phyloP scores from a whole-genome alignment of 30 jellyfish, hydroid and myxozoan genomes.

The Aurelia sp. region DNA sequence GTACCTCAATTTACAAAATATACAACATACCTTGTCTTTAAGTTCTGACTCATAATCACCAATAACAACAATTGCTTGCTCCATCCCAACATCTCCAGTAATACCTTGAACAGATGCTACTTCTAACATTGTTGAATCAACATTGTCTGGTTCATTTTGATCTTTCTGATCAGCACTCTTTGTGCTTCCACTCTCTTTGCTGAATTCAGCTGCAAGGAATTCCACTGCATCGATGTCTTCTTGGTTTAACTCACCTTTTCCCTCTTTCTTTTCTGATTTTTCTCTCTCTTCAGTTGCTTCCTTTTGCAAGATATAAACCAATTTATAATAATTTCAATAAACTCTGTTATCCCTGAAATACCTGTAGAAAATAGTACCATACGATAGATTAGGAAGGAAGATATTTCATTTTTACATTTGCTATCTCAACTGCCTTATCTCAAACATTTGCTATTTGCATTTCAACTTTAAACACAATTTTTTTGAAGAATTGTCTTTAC shows the following conservation, averaged over 20 bases:
- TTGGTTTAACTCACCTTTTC: slow-evolving; percentile 28
- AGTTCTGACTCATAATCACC: neutral
- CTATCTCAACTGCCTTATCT: no score
- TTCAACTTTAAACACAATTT: no score
- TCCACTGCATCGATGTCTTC: slow-evolving; percentile 66
- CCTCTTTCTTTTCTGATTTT: neutral
- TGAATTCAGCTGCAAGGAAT: slow-evolving; percentile 58
- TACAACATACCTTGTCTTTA: neutral
- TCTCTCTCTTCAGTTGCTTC: neutral
- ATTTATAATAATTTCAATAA: neutral
- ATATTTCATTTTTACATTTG: no score
- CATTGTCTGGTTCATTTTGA: slow-evolving; percentile 20
- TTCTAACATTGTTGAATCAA: slow-evolving; percentile 50
- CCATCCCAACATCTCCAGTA: slow-evolving; percentile 2
- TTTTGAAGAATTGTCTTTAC: no score
- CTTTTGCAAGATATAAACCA: neutral
- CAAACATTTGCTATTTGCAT: no score
- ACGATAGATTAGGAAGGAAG: no score
- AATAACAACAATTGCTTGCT: slow-evolving; percentile 7
- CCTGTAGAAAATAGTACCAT: no score
- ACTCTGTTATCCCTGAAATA: no score
- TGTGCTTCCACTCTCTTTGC: slow-evolving; percentile 31
- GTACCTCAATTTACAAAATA: neutral
- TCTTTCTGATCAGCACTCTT: slow-evolving; percentile 28
- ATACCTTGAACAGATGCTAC: slow-evolving; percentile 59